Conservation (phyloP, 2,888 invertebrate genomes). For the Pseudoips prasinana region DNA sequence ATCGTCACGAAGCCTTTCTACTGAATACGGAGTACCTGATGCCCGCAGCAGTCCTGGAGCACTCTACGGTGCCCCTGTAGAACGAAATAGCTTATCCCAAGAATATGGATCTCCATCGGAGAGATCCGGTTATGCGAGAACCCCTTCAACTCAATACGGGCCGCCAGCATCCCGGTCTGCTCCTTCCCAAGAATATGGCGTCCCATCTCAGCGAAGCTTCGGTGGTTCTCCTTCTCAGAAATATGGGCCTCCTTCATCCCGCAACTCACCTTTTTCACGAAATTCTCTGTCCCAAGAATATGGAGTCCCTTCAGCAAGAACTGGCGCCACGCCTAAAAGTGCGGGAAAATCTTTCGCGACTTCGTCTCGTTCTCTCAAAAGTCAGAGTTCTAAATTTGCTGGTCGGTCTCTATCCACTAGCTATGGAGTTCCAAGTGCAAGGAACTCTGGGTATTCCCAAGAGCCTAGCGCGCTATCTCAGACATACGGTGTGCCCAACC, state of each 20-base stretch:
- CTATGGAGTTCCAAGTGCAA: constrained; percentile 5
- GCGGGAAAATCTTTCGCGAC: too few species aligned
- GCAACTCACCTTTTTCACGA: constrained; percentile 15
- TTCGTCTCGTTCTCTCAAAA: background rate
- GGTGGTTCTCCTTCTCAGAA: constrained; percentile 25
- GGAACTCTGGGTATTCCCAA: constrained; percentile 21
- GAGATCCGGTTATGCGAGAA: constrained; percentile 32
- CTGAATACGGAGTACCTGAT: constrained; percentile 42
- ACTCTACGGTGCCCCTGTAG: constrained; percentile 10
- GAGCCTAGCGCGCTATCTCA: constrained; percentile 19
- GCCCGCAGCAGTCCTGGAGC: constrained; percentile 30
- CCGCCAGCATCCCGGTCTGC: too few species aligned
- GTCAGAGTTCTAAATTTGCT: background rate
- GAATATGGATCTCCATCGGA: constrained; percentile 21
- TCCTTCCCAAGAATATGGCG: constrained; percentile 19
- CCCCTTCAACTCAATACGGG: constrained; percentile 25
- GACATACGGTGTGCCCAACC: constrained; percentile 46
- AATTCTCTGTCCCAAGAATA: constrained; percentile 19
- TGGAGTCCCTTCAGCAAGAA: background rate
- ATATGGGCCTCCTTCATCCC: too few species aligned
- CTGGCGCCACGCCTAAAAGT: too few species aligned
- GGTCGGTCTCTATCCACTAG: background rate
- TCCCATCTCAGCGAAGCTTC: background rate
- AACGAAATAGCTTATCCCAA: constrained; percentile 15
- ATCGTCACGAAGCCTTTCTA: constrained; percentile 29